Evolutionary conservation across 92 coral and sea anemone species (phyloP), one percentile per base, ranked within the genome.

Genomic region (Umimayanthus kanabou): DNA sequence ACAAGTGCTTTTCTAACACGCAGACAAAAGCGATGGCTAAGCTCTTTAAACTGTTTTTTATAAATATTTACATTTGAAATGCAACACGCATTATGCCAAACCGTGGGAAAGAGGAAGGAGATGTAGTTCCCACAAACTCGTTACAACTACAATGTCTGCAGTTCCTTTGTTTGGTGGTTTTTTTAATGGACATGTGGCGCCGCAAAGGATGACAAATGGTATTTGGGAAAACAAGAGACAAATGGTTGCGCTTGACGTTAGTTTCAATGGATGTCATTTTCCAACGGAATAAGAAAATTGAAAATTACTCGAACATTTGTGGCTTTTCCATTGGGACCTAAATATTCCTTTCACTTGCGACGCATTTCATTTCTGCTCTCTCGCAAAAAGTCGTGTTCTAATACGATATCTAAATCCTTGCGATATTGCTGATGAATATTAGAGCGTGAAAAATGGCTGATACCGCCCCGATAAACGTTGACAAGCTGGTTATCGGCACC

Each of bases 81-180:
- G 67, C 85, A 58, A 61, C 85, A 58, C 85, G 73, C 71, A 65
- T 58, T 61, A 16, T 39, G 13, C 25, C 13, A 58, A 64, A 49
- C 73, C 85, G 85, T 80, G 85, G 85, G 85, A 80, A 80, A 58
- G 23, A 9, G 85, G 73, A 30, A 57, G 26, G 39, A 13, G 9
- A 4, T 18, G n/a, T 15, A 29, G 85, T 80, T 78, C 85, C 73
- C 85, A 80, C 85, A 80, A 80, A 80, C 72, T 25, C 73, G 79
- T 65, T 42, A 29, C 33, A 80, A 55, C 72, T 57, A 9, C 28
- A 57, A 14, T 61, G 73, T 57, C 50, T 57, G 53, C 10, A 39
- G 66, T 16, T 57, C n/a, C 73, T 80, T 80, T 80, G 85, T 80
- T 37, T 55, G 71, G 50, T 61, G 47, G 37, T 80, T 53, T 80